These are phyloP conservation scores for Melanogrammus aeglefinus DNA, from an alignment of 2,797 vertebrate genomes.

Conservation along the genomic window DNA sequence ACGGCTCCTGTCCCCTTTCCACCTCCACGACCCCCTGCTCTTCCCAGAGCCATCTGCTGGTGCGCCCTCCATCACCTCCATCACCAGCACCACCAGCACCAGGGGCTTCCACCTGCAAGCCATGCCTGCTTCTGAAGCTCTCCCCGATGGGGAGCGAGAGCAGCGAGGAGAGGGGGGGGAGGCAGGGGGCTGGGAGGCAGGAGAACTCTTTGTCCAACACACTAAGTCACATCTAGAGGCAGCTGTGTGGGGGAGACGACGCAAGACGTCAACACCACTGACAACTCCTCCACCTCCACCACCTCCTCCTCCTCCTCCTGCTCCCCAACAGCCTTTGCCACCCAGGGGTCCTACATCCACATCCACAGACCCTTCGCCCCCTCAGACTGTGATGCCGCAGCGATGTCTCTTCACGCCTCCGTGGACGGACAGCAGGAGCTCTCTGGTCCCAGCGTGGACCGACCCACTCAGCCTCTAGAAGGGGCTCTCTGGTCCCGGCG, in stretches of 20 bases:
- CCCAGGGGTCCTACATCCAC: slow-evolving; percentile 46
- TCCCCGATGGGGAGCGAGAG: slow-evolving; percentile 33
- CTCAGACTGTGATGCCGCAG: no score
- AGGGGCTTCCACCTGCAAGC: slow-evolving; percentile 71
- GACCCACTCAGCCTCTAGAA: no score
- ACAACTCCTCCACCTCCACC: slow-evolving; percentile 18
- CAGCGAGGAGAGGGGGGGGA: slow-evolving; percentile 35
- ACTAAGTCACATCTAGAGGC: slow-evolving; percentile 48
- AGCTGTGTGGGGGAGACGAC: slow-evolving; percentile 39
- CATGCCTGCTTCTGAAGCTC: slow-evolving; percentile 72
- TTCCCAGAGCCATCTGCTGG: slow-evolving; percentile 72
- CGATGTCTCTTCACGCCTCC: no score
- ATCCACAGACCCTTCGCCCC: background rate
- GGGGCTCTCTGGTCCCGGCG: slow-evolving; percentile 34
- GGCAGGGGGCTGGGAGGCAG: slow-evolving; percentile 8
- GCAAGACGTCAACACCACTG: slow-evolving; percentile 44
- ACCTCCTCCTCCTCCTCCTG: slow-evolving; percentile 21
- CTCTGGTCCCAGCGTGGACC: no score
- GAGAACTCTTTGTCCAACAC: slow-evolving; percentile 17
- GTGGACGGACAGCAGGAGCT: no score
- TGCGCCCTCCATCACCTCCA: slow-evolving; percentile 39
- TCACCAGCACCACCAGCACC: slow-evolving; percentile 70
- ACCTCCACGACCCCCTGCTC: slow-evolving; percentile 86
- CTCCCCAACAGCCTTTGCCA: slow-evolving; percentile 23
- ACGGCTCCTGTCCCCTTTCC: slow-evolving; percentile 94